A percentile compares a stretch with the other conserved stretches of the same genome.
These are phyloP conservation scores for Cyanistes caeruleus DNA, from an alignment of 2,113 vertebrate genomes.

Conservation along the genomic window DNA sequence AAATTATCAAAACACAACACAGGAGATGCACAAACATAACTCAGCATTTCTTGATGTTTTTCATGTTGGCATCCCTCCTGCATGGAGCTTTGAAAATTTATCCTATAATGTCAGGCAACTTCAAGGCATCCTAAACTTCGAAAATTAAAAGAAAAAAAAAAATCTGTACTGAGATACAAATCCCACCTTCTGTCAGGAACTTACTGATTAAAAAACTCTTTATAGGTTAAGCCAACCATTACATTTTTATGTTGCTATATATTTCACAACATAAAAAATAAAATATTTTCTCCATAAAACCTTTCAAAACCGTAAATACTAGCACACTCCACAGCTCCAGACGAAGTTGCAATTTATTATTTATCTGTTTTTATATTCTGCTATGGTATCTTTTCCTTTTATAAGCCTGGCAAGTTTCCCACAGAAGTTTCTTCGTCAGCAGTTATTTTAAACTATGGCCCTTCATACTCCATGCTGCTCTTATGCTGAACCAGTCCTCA, in stretches of 20 bases:
- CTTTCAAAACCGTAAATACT: constrained; percentile 60
- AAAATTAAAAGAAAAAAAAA: constrained; percentile 74
- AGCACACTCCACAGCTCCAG: constrained; percentile 17
- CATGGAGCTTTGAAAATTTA: constrained; percentile 66
- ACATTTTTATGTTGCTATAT: constrained; percentile 74
- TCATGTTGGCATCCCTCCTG: constrained; percentile 30
- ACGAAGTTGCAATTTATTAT: constrained; percentile 53
- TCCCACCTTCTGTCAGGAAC: constrained; percentile 73
- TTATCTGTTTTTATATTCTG: constrained; percentile 64
- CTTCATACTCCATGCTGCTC: not conserved
- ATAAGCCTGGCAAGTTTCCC: constrained; percentile 56
- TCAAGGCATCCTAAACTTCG: constrained; percentile 57
- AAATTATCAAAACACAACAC: constrained; percentile 59
- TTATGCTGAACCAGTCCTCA: not conserved
- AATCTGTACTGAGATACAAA: constrained; percentile 64
- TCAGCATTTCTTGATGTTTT: constrained; percentile 36
- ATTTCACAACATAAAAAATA: constrained; percentile 75
- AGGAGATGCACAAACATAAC: constrained; percentile 22
- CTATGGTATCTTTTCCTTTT: constrained; percentile 59
- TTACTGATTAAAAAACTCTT: constrained; percentile 79
- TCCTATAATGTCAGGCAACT: constrained; percentile 46
- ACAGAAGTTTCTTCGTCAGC: constrained; percentile 45
- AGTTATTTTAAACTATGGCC: constrained; percentile 52
- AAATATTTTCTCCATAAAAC: constrained; percentile 70
- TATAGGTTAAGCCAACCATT: constrained; percentile 76